phyloP scores from a whole-genome alignment of 2,888 invertebrate species.

The Coelinius sp. region DNA sequence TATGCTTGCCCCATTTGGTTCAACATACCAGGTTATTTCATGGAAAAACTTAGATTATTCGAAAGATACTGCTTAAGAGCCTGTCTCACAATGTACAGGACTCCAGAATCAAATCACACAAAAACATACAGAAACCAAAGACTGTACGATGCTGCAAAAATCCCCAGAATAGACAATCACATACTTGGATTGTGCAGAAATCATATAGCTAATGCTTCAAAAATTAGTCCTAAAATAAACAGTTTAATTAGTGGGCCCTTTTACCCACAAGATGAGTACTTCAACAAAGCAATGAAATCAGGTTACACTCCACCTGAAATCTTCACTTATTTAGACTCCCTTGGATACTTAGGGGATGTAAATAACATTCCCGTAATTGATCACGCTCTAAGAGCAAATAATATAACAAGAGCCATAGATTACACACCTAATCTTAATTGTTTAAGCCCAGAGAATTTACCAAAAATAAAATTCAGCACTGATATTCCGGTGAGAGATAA shows the following conservation, averaged over 20 bases:
- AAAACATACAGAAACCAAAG: neutral
- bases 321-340: neutral
- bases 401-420: neutral
- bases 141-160: neutral
- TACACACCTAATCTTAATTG: neutral
- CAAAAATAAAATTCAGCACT: too few species aligned
- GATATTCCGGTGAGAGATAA: too few species aligned
- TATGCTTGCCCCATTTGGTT: neutral
- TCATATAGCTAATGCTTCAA: neutral
- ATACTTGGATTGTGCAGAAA: neutral
- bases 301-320: neutral
- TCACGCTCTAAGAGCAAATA: neutral
- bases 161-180: neutral
- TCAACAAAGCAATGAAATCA: neutral
- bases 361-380: neutral
- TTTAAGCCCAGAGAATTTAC: neutral
- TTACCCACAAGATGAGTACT: neutral
- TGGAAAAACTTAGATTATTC: neutral
- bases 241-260: neutral
- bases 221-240: neutral
- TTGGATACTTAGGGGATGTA: neutral
- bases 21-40: neutral
- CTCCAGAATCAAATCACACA: neutral
- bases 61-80: neutral
- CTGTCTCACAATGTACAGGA: neutral